Percentiles rank a stretch among this genome's conserved stretches.
phyloP scores from a whole-genome alignment of 2,888 invertebrate genomes.

The Eledona agricola region DNA sequence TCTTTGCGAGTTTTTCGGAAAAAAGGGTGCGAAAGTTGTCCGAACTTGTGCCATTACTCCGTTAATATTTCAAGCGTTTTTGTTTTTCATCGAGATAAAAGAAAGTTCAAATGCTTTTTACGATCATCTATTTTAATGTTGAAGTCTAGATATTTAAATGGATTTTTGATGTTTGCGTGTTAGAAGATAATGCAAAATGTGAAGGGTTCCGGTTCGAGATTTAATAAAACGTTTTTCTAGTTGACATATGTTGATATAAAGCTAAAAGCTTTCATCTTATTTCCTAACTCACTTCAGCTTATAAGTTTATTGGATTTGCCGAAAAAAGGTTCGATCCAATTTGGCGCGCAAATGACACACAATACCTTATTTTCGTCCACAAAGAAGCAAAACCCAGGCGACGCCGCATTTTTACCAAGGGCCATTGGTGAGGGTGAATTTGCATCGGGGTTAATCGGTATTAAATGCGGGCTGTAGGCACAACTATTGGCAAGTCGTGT shows the following conservation, averaged over 20 bases:
- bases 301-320: conserved; percentile 49
- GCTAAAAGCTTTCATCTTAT: conserved; percentile 51
- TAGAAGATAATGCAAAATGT: conserved; percentile 47
- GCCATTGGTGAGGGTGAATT: conserved; percentile 12
- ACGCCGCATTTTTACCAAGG: no score
- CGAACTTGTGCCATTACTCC: conserved; percentile 32
- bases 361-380: conserved; percentile 35
- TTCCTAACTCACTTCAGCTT: conserved; percentile 46
- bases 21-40: conserved; percentile 29
- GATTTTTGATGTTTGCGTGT: conserved; percentile 55
- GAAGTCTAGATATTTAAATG: conserved; percentile 50
- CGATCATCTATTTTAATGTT: conserved; percentile 55
- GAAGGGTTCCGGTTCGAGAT: conserved; percentile 44
- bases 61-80: conserved; percentile 37
- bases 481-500: conserved; percentile 43
- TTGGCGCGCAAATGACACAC: conserved; percentile 42
- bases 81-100: conserved; percentile 41
- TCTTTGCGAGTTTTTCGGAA: conserved; percentile 20
- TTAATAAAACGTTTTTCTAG: conserved; percentile 50
- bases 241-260: conserved; percentile 51
- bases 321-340: conserved; percentile 45
- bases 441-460: conserved; percentile 19
- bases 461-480: conserved; percentile 32
- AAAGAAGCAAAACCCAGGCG: no score
- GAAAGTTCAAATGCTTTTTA: conserved; percentile 49